Base-by-base conservation (phyloP, 2,888 invertebrate species). In the Tenthredo mesomela region DNA sequence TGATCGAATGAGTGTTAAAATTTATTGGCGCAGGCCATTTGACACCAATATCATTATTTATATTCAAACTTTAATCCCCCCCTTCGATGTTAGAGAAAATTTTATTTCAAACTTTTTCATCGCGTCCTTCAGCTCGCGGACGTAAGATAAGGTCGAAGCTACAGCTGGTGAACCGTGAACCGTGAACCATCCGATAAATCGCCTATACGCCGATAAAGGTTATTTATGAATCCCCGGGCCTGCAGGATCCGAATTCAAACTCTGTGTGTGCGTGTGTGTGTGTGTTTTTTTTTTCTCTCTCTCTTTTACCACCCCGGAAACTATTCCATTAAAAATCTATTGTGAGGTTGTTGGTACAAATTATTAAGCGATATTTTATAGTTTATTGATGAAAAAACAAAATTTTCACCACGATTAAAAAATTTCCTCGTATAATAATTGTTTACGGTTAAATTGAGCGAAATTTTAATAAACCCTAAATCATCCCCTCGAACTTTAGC, bases 161-260 rank as follows among this genome's bases (percentile, higher is more conserved):
- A 80, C 40, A 80, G 58, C 80, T 58, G 80, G 80, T 50, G 77
- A 77, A 77, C 77, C 77, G 50, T 61, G 80, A 80, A 58, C 77
- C 77, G 80, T 58, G 80, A 80, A 58, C 40, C 80, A 80, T 80
- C 80, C 58, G 80, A 80, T 80, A 80, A 80, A 80, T 80, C 61
- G 58, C 61, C 80, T 80, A 61, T 61, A 58, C 80, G 37, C 58
- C 80, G 80, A 80, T 80, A 80, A 61, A 80, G 58, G 80, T 80
- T 80, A 80, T 80, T 61, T 80, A 80, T 61, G 80, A 80, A 80
- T 80, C 80, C 80, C 40, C 21, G 9, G 40, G 40, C 80, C 80
- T 25, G 47, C 47, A 47, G 47, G 25, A 40, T 61, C n/a, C 58
- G 80, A 61, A 61, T 61, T 61, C 80, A 61, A 61, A 58, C 58